Evolutionary conservation across 2,888 invertebrate genomes (phyloP).

Genomic region (Ctenicera cuprea): DNA sequence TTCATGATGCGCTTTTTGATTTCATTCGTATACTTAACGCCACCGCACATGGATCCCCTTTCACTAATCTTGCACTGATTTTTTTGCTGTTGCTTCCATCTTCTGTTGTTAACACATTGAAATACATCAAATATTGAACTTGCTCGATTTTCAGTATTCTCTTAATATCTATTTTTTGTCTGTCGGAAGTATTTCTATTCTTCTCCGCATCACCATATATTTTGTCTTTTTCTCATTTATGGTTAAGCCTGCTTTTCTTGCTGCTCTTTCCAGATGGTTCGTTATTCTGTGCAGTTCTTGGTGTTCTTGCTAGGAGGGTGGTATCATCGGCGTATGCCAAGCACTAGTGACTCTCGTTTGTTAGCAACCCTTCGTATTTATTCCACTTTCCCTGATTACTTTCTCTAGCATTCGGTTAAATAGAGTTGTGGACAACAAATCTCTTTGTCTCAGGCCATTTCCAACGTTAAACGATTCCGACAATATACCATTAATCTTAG

Average conservation of each 20-base stretch:
- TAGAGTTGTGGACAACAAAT: no score
- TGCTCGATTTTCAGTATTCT: background rate
- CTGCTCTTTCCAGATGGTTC: background rate
- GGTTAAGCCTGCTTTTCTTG: background rate
- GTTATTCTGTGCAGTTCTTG: background rate
- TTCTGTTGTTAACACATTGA: slow-evolving; percentile 38
- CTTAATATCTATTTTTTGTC: slow-evolving; percentile 1
- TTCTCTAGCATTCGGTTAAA: no score
- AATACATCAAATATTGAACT: slow-evolving; percentile 31
- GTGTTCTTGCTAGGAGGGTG: background rate
- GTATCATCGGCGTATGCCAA: no score
- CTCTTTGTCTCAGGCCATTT: no score
- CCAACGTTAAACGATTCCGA: background rate
- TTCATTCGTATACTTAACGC: background rate
- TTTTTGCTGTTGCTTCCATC: background rate
- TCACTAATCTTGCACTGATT: background rate
- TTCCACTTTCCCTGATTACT: background rate
- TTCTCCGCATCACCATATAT: background rate
- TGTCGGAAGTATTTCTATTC: background rate
- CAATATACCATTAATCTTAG: background rate
- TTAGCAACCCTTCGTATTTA: background rate
- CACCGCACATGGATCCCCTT: background rate
- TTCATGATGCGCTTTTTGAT: background rate
- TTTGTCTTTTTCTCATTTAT: slow-evolving; percentile 19
- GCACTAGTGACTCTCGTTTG: background rate